Conservation (phyloP, 2,113 vertebrate species). For the Tychaedon coryphoeus region DNA sequence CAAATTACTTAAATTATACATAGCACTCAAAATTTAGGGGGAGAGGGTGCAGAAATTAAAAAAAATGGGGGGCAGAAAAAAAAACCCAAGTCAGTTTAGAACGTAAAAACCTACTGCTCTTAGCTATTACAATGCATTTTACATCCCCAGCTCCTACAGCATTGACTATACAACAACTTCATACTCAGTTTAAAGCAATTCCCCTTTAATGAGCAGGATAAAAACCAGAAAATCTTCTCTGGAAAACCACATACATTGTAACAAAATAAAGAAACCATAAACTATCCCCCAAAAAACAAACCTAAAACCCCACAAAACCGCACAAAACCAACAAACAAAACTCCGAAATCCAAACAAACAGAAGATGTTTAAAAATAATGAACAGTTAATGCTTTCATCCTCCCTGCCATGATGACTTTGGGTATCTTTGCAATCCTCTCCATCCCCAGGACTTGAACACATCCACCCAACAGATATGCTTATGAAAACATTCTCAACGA, state of each 20-base stretch:
- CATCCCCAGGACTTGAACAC: neutral
- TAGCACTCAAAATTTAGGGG: neutral
- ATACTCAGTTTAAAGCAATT: neutral
- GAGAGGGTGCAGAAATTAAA: accelerated
- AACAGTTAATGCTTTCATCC: neutral
- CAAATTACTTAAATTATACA: neutral
- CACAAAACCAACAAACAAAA: neutral
- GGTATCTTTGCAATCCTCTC: neutral
- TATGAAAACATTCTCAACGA: neutral
- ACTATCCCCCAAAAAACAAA: neutral
- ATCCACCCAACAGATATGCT: neutral
- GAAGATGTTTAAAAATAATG: neutral
- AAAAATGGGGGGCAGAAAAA: too few relatives aligned
- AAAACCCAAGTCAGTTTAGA: neutral
- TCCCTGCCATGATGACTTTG: accelerated
- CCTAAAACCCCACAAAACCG: neutral
- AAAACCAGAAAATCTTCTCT: neutral
- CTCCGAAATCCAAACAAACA: neutral
- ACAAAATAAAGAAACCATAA: neutral
- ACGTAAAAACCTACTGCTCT: neutral
- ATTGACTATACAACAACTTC: neutral
- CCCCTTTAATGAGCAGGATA: neutral
- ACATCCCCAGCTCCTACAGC: neutral
- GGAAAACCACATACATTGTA: neutral
- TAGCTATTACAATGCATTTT: neutral